These are phyloP conservation scores for Oscheius sp. DNA, from an alignment of 2,888 invertebrate genomes.

Conservation along the genomic window DNA sequence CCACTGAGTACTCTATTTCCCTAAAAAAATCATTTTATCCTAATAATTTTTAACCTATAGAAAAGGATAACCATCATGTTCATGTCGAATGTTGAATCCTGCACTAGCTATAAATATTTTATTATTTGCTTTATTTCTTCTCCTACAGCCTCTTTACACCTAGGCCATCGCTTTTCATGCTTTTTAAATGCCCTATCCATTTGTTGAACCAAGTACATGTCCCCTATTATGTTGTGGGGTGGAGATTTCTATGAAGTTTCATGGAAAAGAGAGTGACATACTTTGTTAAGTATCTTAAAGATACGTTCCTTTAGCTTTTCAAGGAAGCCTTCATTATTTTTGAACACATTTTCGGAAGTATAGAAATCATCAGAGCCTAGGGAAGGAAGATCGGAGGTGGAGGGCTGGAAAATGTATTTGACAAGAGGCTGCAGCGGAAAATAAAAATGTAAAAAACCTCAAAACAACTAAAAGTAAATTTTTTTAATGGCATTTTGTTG, in stretches of 20 bases:
- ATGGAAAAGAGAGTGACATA: no score
- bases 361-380: not conserved
- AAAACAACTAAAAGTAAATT: no score
- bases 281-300: not conserved
- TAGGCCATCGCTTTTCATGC: conserved; percentile 7
- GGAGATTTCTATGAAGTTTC: no score
- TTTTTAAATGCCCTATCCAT: not conserved
- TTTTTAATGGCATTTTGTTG: no score
- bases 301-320: not conserved
- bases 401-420: not conserved
- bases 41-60: not conserved
- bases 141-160: not conserved
- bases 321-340: not conserved
- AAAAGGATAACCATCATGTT: not conserved
- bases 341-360: not conserved
- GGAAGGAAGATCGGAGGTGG: not conserved
- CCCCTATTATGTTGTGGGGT: no score
- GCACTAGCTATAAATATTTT: not conserved
- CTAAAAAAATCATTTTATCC: no score
- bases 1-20: not conserved
- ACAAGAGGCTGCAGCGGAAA: no score
- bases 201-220: conserved; percentile 9
- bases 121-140: not conserved
- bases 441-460: no score
- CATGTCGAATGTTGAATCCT: not conserved